A percentile compares a stretch with the other conserved stretches of the same genome.
Conservation (phyloP, 2,797 vertebrate genomes). For the Gymnothorax reevesii region DNA sequence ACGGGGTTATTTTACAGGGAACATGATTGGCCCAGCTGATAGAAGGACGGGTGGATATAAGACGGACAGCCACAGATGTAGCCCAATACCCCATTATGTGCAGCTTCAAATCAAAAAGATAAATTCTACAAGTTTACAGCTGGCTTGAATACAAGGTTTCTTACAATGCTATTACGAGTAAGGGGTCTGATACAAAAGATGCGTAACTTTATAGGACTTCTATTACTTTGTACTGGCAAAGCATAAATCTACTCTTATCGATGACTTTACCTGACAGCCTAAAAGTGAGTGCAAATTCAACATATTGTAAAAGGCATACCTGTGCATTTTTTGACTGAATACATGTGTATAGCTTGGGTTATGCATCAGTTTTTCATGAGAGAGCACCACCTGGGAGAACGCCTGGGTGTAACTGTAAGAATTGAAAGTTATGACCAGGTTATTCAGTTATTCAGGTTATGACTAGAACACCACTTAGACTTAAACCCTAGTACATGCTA, state of each 20-base stretch:
- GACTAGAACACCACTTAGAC: too few species aligned
- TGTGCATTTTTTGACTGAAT: not conserved
- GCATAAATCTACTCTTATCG: too few species aligned
- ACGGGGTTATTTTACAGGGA: conserved; percentile 54
- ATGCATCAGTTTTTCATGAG: not conserved
- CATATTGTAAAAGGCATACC: not conserved
- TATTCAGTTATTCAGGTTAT: too few species aligned
- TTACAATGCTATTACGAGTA: not conserved
- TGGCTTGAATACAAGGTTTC: not conserved
- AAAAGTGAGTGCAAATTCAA: not conserved
- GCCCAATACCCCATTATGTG: not conserved
- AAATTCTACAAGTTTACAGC: not conserved
- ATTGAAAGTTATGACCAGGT: too few species aligned
- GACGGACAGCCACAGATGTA: not conserved
- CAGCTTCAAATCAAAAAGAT: not conserved
- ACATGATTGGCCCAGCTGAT: conserved; percentile 58
- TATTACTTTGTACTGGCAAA: too few species aligned
- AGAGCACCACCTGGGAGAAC: not conserved
- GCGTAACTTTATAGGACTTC: not conserved
- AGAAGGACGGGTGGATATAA: conserved; percentile 53
- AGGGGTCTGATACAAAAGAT: not conserved
- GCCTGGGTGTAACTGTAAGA: too few species aligned
- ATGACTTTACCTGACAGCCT: not conserved
- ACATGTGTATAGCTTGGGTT: not conserved
- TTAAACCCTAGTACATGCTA: too few species aligned